Base-by-base conservation (phyloP, 2,888 invertebrate species). In the Fragum whitleyi region DNA sequence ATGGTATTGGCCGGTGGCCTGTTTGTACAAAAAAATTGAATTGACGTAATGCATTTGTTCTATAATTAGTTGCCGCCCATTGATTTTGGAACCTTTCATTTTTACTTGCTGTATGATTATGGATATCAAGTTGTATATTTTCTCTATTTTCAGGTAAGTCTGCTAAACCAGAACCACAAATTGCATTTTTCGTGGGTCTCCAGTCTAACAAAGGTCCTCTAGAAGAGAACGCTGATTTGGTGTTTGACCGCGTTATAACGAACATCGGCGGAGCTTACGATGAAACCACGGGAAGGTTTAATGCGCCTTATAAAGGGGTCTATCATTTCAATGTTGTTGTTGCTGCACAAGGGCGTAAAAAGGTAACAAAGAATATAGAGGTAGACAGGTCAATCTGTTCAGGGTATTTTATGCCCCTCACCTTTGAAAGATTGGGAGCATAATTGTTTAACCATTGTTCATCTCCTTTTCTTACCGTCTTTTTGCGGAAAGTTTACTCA, bases 111-210 rank as follows among this genome's bases (percentile, higher is more conserved):
- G n/a, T n/a, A n/a, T n/a, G n/a, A n/a, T n/a, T n/a, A n/a, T n/a
- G n/a, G n/a, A n/a, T n/a, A n/a, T n/a, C n/a, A n/a, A n/a, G n/a
- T n/a, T n/a, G n/a, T n/a, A 36, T 36, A 9, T 36, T 36, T 28
- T 74, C 55, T 74, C 23, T 70, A 57, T 51, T 85, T 87, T 28
- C 84, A 92, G 91, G 91, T 77, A 82, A 88, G 67, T 88, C 88
- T 19, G 86, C 85, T 28, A 67, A 74, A 47, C 70, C 77, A 19
- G 74, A 81, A 9, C 86, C 86, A 26, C 90, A 88, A 71, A 87
- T 93, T 36, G 93, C 93, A 5, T 93, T 93, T 87, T 93, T 92
- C 84, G 92, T 88, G 19, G 93, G 93, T 19, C 85, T 93, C 21
- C 87, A 89, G 21, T 87, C 90, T 71, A 93, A 93, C 87, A 81